phyloP scores from a whole-genome alignment of 2,888 invertebrate species.

The Dendrolimus houi region DNA sequence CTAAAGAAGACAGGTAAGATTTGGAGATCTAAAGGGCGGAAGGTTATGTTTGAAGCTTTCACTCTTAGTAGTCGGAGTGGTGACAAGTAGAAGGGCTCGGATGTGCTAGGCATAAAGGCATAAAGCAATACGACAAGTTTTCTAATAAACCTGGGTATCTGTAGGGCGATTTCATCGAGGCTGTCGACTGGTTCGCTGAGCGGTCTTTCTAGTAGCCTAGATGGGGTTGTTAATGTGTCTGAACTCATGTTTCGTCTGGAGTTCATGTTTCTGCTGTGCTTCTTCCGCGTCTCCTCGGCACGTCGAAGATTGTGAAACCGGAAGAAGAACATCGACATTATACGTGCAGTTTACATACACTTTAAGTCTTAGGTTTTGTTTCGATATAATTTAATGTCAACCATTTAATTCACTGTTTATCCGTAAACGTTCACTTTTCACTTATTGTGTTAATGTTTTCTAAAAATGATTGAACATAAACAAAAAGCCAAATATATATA shows the following conservation, averaged over 20 bases:
- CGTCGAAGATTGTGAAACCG: slow-evolving; percentile 93
- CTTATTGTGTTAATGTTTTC: no score
- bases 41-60: no score
- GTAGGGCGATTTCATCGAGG: slow-evolving; percentile 93
- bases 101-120: not conserved
- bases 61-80: no score
- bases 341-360: slow-evolving; percentile 40
- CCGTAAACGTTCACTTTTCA: no score
- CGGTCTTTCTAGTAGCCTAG: slow-evolving; percentile 88
- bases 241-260: slow-evolving; percentile 44
- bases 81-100: no score
- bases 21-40: no score
- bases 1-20: no score
- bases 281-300: slow-evolving; percentile 80
- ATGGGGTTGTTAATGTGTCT: slow-evolving; percentile 84
- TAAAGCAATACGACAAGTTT: slow-evolving; percentile 1
- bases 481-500: no score
- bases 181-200: slow-evolving; percentile 91
- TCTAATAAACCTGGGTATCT: slow-evolving; percentile 88
- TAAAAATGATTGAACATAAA: no score
- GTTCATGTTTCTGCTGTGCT: slow-evolving; percentile 31
- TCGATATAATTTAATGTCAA: no score
- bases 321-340: slow-evolving; percentile 97
- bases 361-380: no score
- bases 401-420: no score